Evolutionary conservation across 2,797 vertebrate genomes (phyloP), one percentile per base, ranked within the genome.

Genomic region (Paguma larvata): DNA sequence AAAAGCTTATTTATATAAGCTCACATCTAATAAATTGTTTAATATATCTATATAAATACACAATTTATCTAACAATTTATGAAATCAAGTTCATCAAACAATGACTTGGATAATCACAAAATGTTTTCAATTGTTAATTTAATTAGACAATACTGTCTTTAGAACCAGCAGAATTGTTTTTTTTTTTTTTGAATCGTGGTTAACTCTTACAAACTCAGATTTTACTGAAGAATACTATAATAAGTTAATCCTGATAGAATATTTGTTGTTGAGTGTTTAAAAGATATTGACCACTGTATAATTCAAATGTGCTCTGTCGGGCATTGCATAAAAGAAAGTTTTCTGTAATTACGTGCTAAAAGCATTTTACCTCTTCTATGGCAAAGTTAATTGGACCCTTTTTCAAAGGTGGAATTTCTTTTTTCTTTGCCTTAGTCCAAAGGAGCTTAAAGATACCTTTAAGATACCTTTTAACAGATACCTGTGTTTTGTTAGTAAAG

Each of bases 401-500:
- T 59, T 59, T 23, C 23, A 72, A n/a, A 32, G 18, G 51, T 68
- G 13, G 34, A 34, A 10, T 32, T 87, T 41, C 14, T 38, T 70
- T 79, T 59, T 38, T 15, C 21, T 73, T 70, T 48, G 19, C 53
- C 72, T 91, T 79, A 25, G 13, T 7, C 41, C 34, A 34, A 80
- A 34, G 27, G 72, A 77, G 32, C 19, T 91, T 91, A 91, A 68
- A 91, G n/a, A n/a, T n/a, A n/a, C n/a, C n/a, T n/a, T n/a, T n/a
- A n/a, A n/a, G n/a, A n/a, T n/a, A n/a, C n/a, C n/a, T n/a, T n/a
- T n/a, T n/a, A 62, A 10, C 62, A 80, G 67, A 12, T 34, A 89
- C 38, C 38, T 72, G 8, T 41, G 12, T 15, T 83, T 89, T 3
- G 46, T 34, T 83, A 18, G 6, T 70, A 68, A 88, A 72, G 65